These are phyloP conservation scores for Mixornis gularis DNA, from an alignment of 2,113 vertebrate genomes.

Conservation along the genomic window DNA sequence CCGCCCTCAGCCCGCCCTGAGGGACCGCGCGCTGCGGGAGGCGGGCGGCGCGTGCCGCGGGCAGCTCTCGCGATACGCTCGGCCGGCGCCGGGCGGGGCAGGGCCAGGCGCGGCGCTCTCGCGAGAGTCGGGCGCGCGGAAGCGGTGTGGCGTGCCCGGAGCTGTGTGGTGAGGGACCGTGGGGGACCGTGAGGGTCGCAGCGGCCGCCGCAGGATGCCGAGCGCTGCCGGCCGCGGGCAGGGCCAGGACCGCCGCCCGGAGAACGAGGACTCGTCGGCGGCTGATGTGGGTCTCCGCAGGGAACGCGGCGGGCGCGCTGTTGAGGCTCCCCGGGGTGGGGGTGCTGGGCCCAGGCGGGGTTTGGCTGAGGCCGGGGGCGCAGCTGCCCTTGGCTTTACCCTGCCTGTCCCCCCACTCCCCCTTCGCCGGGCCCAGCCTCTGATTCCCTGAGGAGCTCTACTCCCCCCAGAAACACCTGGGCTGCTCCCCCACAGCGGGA, in stretches of 20 bases:
- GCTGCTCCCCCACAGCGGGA: background rate
- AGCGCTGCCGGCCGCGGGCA: constrained; percentile 55
- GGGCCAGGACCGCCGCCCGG: constrained; percentile 62
- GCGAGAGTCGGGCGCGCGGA: background rate
- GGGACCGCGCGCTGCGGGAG: fast-evolving
- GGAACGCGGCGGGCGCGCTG: background rate
- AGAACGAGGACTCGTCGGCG: constrained; percentile 53
- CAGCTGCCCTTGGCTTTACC: background rate
- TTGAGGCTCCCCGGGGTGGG: background rate
- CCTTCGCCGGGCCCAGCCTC: too few species aligned
- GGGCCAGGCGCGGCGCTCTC: fast-evolving
- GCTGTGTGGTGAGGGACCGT: fast-evolving
- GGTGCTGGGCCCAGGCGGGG: background rate
- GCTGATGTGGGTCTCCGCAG: constrained; percentile 69
- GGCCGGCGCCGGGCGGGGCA: background rate
- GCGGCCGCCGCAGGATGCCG: constrained; percentile 46
- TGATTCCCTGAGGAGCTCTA: background rate
- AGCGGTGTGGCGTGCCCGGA: background rate
- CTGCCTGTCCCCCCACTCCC: background rate
- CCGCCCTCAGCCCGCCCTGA: background rate
- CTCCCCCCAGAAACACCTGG: background rate
- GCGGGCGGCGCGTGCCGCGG: background rate
- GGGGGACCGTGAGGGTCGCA: background rate
- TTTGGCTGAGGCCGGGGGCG: background rate
- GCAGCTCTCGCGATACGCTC: background rate